Base-by-base conservation (phyloP, 37 sponge, comb jelly and placozoan species). In the Halisarca cf. caerulea region DNA sequence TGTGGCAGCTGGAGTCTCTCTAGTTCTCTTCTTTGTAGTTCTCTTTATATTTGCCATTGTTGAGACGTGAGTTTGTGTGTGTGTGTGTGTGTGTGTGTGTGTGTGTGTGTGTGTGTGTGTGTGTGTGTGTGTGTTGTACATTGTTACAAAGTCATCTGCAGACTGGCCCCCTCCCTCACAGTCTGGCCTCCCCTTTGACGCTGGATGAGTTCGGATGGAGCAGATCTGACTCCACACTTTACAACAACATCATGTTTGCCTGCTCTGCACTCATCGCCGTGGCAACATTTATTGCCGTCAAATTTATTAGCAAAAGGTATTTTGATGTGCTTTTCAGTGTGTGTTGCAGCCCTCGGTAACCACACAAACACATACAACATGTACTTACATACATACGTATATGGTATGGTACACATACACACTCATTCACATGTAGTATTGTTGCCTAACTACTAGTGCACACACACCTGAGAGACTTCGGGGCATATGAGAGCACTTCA, bases 141-240 rank as follows among this genome's bases (percentile, higher is more conserved):
- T 47, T 6, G 14, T 32, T 35, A 47, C 51, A n/a, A n/a, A n/a
- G n/a, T n/a, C n/a, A 47, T 47, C 51, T 47, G 51, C 6, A 11
- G 6, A n/a, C n/a, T n/a, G n/a, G n/a, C n/a, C n/a, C 71, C 59
- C 47, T 20, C 32, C 8, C 55, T 3, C 41, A 15, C 83, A 94
- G 95, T 17, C 59, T 96, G 11, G 61, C 58, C 47, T 59, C 90
- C 36, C 96, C 96, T 18, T 47, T 93, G 60, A 71, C 85, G 17
- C 85, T 93, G 90, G 96, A 96, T 78, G 94, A 96, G 86, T 96
- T 88, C 78, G 90, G 89, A 2, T 96, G 96, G 96, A 89, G 72
- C 21, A 80, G 78, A 41, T 47, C 82, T 15, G 47, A 93, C 28
- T 91, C 92, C 53, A 84, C 89, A 6, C 58, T 96, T 28, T 96